phyloP scores from a whole-genome alignment of 1,140 invertebrate genomes.

The Thrips palmi region DNA sequence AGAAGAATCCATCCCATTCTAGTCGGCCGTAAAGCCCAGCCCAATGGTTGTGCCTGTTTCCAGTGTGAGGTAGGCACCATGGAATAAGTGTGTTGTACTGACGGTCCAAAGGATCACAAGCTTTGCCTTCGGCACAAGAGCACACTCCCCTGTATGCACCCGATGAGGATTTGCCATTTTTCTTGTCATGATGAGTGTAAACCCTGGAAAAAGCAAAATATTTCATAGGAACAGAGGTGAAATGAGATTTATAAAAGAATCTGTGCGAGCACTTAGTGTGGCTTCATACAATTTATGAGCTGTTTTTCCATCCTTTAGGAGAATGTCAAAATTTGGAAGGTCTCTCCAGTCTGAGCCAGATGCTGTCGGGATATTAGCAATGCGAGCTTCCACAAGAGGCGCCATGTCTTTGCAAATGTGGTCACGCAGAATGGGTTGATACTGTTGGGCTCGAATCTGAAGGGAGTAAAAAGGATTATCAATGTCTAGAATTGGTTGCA shows the following conservation, averaged over 20 bases:
- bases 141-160: slow-evolving; percentile 60
- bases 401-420: slow-evolving; percentile 79
- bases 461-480: slow-evolving; percentile 12
- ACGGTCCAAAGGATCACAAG: slow-evolving; percentile 50
- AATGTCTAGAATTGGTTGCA: background rate
- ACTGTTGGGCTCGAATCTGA: slow-evolving; percentile 39
- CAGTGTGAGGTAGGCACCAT: slow-evolving; percentile 81
- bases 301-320: slow-evolving; percentile 45
- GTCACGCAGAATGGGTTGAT: slow-evolving; percentile 39
- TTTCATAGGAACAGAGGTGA: background rate
- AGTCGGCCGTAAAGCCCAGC: slow-evolving; percentile 50
- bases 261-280: background rate
- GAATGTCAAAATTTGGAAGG: slow-evolving; percentile 57
- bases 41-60: slow-evolving; percentile 75
- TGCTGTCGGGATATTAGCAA: slow-evolving; percentile 51
- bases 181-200: slow-evolving; percentile 52
- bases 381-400: slow-evolving; percentile 56
- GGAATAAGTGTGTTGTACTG: slow-evolving; percentile 77
- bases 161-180: slow-evolving; percentile 35
- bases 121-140: slow-evolving; percentile 40
- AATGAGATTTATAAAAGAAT: background rate
- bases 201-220: slow-evolving; percentile 23
- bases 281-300: slow-evolving; percentile 37
- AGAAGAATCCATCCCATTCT: slow-evolving; percentile 72
- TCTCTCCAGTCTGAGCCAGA: slow-evolving; percentile 75